Conservation (phyloP, 2,888 invertebrate species). For the Campoplex capitator region DNA sequence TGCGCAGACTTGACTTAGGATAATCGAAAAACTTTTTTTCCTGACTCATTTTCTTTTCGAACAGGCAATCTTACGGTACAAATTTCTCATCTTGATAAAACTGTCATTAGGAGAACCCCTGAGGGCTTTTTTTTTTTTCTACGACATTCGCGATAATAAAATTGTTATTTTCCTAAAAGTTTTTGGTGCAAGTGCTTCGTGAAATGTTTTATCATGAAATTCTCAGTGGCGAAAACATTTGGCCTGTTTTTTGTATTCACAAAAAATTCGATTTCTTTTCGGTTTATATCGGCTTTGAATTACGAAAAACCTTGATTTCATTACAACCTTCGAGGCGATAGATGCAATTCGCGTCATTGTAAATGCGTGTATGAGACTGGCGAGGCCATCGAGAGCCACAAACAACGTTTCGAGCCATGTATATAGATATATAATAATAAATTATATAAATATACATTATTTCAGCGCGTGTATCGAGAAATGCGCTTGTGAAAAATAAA, state of each 20-base stretch:
- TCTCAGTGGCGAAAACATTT: too few relatives aligned
- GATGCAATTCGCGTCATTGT: neutral
- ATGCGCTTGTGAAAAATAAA: neutral
- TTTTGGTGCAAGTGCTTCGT: neutral
- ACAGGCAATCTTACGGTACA: neutral
- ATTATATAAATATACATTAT: neutral
- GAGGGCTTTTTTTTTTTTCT: neutral
- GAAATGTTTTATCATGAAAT: neutral
- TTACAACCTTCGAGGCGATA: conserved; percentile 29
- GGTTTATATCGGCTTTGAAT: conserved; percentile 15
- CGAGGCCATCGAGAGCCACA: conserved; percentile 16
- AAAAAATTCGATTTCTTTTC: neutral
- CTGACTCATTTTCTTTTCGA: conserved; percentile 33
- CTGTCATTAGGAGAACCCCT: neutral
- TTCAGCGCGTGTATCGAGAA: neutral
- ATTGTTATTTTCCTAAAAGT: neutral
- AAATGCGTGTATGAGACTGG: conserved; percentile 4
- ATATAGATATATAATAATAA: neutral
- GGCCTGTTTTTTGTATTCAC: neutral
- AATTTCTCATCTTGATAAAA: neutral
- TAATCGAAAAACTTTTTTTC: conserved; percentile 28
- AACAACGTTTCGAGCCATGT: conserved; percentile 1
- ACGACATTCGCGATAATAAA: neutral
- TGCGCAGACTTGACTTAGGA: neutral
- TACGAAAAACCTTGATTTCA: conserved; percentile 33